Percentiles rank a stretch among this genome's conserved stretches.
These are phyloP conservation scores for pig (Sus scrofa) DNA, from an alignment of 2,113 vertebrate genomes.

Conservation along the genomic window T2T-Sscrofa CM000826.6:114596001-114596500, in stretches of 20 bases:
- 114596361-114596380: neutral
- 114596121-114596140: neutral
- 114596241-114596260: neutral
- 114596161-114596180: neutral
- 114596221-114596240: neutral
- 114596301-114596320: neutral
- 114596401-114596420: neutral
- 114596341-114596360: neutral
- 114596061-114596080: neutral
- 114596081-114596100: neutral
- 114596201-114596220: neutral
- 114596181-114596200: neutral
- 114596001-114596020: neutral
- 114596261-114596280: neutral
- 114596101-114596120: neutral
- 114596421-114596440: neutral
- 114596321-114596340: neutral
- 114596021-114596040: neutral
- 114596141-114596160: neutral
- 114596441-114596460: neutral
- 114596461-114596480: neutral
- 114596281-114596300: neutral
- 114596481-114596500: accelerated
- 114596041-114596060: neutral
- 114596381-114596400: neutral